Conservation (phyloP, 2,113 vertebrate species). For the Macaca mulatta region DNA sequence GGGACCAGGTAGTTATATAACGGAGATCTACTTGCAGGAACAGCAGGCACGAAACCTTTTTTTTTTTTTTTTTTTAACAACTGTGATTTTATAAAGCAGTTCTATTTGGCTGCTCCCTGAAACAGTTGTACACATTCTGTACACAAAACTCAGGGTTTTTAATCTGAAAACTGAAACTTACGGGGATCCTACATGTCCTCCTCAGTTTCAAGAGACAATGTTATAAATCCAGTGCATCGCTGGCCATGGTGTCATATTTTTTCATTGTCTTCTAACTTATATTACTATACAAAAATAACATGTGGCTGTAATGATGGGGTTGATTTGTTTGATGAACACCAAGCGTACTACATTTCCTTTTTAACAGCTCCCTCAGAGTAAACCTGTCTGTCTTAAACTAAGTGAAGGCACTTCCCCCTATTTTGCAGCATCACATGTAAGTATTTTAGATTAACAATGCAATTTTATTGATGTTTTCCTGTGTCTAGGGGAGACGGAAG, state of each 20-base stretch:
- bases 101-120: not conserved
- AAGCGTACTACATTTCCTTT: not conserved
- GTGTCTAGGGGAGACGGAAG: not conserved
- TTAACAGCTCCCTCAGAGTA: not conserved
- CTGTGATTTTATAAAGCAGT: not conserved
- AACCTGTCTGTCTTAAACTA: not conserved
- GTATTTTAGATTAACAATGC: not conserved
- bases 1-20: conserved; percentile 38
- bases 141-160: not conserved
- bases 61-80: not conserved
- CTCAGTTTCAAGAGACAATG: not conserved
- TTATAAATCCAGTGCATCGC: not conserved
- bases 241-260: not conserved
- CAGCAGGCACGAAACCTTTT: not conserved
- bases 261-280: not conserved
- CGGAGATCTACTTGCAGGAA: not conserved
- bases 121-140: not conserved
- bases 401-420: not conserved
- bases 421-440: not conserved
- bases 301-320: rapidly evolving
- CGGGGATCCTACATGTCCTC: not conserved
- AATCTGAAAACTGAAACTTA: not conserved
- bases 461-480: not conserved
- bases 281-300: not conserved
- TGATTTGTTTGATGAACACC: not conserved